These are phyloP conservation scores for Smutsia temminckii DNA, from an alignment of 2,797 vertebrate genomes.

Conservation along the genomic window DNA sequence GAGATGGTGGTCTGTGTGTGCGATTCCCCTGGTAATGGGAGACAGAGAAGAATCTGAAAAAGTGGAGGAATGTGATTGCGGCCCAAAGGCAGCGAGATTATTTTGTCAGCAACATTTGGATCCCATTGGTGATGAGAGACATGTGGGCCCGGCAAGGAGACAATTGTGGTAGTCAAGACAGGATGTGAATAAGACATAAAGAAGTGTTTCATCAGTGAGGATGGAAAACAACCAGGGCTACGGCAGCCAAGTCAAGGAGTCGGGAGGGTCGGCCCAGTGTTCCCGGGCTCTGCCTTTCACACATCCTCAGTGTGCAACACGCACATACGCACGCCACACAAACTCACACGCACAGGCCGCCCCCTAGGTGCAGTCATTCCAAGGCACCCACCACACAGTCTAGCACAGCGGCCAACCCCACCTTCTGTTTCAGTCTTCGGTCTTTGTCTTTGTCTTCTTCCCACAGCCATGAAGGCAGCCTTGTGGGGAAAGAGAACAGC, in stretches of 20 bases:
- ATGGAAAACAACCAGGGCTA: constrained; percentile 66
- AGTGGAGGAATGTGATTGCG: constrained; percentile 62
- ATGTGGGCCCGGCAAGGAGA: constrained; percentile 75
- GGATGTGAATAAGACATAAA: constrained; percentile 80
- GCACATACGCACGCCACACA: background rate
- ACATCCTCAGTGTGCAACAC: background rate
- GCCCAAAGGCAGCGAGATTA: constrained; percentile 68
- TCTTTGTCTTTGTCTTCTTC: constrained; percentile 21
- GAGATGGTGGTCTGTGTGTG: background rate
- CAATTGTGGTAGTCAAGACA: constrained; percentile 76
- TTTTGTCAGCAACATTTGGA: constrained; percentile 79
- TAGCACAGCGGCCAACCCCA: background rate
- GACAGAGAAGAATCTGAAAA: constrained; percentile 57
- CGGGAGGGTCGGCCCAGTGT: background rate
- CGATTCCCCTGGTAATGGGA: background rate
- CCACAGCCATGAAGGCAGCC: background rate
- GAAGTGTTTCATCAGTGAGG: constrained; percentile 71
- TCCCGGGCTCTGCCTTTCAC: background rate
- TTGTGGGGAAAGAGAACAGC: background rate
- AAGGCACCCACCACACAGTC: background rate
- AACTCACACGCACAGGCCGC: background rate
- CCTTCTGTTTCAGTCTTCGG: background rate
- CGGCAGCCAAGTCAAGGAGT: constrained; percentile 40
- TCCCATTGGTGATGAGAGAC: constrained; percentile 76
- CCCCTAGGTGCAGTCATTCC: background rate